Evolutionary conservation across 2,113 vertebrate genomes (phyloP), one percentile per base, ranked within the genome.

Genomic region (Brachionichthys hirsutus): DNA sequence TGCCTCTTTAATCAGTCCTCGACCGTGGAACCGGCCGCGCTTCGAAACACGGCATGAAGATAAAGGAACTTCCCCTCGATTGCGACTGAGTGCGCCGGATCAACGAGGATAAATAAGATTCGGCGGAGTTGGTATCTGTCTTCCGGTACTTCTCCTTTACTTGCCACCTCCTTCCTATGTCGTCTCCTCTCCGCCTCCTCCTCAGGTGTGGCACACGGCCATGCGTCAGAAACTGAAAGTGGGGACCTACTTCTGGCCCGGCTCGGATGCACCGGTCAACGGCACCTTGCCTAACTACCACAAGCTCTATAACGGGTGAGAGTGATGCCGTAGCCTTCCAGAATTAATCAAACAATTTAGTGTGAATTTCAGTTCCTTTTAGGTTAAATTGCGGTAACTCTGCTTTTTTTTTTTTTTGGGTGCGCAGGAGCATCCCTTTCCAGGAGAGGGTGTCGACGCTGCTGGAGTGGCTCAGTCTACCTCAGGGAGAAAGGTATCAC

Each of bases 241-340:
- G 18, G 96, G 83, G 6, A 93, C 95, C 0, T 95, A 84, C 73
- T 99, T 95, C 88, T 99, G 97, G 97, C 96, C 96, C 12, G 97
- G 96, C 53, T 95, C 96, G 12, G 97, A 98, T 14, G 95, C 94
- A 15, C 12, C 50, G 0, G 75, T 98, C 73, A 90, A 85, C 38
- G 93, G 85, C 57, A 85, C 56, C 11, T 93, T 69, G 38, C 97
- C 97, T 41, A 70, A 78, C 40, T 43, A 86, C 2, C 94, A 92
- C 50, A 7, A 2, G 19, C 0, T 0, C 0, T 99, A 86, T 67
- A 77, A 93, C 2, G 42, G 47, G 96, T 98, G 90, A 89, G 78
- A 73, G 60, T 2, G 18, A 34, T 9, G 6, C 7, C 7, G 3
- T 22, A n/a, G 8, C 14, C 0, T 34, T 48, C 19, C 24, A 30